Evolutionary conservation across 2,797 vertebrate genomes (phyloP).

Genomic region (Rhodeus uyekii): DNA sequence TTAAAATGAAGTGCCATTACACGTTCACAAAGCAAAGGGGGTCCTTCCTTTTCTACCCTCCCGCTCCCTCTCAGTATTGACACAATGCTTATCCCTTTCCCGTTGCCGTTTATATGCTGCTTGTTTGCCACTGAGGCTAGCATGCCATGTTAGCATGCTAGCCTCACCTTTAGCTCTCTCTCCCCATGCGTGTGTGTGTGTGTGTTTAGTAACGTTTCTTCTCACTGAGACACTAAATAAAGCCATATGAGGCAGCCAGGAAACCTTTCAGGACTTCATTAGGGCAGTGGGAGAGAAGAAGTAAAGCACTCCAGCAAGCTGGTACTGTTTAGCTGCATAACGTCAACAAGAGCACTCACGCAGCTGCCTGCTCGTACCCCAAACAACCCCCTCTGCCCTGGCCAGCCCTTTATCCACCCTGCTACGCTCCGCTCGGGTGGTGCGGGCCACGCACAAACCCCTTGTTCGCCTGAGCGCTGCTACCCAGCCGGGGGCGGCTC

Average conservation of each 20-base stretch:
- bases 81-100: constrained; percentile 53
- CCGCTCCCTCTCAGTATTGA: constrained; percentile 54
- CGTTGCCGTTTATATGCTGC: constrained; percentile 33
- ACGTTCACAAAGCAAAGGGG: constrained; percentile 66
- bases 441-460: constrained; percentile 39
- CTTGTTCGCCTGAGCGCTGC: constrained; percentile 7
- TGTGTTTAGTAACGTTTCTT: constrained; percentile 77
- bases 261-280: constrained; percentile 87
- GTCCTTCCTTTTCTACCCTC: constrained; percentile 52
- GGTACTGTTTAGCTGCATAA: constrained; percentile 84
- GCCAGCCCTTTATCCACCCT: constrained; percentile 22
- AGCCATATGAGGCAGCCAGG: constrained; percentile 83
- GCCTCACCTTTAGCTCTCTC: constrained; percentile 54
- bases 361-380: constrained; percentile 67
- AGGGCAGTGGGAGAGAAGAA: constrained; percentile 69
- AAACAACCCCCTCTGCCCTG: constrained; percentile 54
- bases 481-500: constrained; percentile 37
- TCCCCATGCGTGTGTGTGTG: constrained; percentile 58
- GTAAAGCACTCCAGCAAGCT: constrained; percentile 80
- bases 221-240: constrained; percentile 78
- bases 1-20: constrained; percentile 81
- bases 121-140: constrained; percentile 33
- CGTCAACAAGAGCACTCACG: constrained; percentile 80
- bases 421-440: constrained; percentile 6
- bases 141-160: constrained; percentile 37